phyloP scores from a whole-genome alignment of 2,888 invertebrate genomes.

The Amphipoea lucens region DNA sequence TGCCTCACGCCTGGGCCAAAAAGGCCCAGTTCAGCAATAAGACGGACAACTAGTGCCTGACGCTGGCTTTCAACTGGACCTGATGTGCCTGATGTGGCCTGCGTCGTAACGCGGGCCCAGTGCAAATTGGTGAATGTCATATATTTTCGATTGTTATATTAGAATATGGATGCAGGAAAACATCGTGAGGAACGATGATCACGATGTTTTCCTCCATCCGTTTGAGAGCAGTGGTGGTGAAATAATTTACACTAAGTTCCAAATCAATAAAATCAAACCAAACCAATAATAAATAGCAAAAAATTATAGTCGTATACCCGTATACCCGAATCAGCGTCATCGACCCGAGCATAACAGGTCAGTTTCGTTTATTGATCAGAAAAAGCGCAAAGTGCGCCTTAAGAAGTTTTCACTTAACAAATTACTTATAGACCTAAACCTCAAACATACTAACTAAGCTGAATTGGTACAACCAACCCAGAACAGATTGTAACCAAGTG shows the following conservation, averaged over 20 bases:
- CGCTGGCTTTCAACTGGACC: no score
- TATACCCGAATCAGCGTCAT: not conserved
- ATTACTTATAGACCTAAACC: not conserved
- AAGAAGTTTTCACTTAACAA: not conserved
- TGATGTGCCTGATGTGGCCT: no score
- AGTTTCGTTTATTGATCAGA: not conserved
- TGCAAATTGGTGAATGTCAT: not conserved
- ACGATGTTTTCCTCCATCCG: not conserved
- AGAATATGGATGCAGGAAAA: no score
- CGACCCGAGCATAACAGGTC: not conserved
- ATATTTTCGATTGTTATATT: not conserved
- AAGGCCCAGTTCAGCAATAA: no score
- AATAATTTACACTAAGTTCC: not conserved
- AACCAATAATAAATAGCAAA: not conserved
- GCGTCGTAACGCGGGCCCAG: not conserved
- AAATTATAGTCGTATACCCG: not conserved
- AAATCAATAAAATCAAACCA: not conserved
- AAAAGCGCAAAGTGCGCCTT: not conserved
- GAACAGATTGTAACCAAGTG: conserved; percentile 40
- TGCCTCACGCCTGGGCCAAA: no score
- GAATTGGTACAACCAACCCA: not conserved
- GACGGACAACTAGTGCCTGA: no score
- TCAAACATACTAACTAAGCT: not conserved
- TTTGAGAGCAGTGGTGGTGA: not conserved
- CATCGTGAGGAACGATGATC: no score